Evolutionary conservation across 2,888 invertebrate genomes (phyloP), one percentile per base, ranked within the genome.

Genomic region (Fragum sueziense): DNA sequence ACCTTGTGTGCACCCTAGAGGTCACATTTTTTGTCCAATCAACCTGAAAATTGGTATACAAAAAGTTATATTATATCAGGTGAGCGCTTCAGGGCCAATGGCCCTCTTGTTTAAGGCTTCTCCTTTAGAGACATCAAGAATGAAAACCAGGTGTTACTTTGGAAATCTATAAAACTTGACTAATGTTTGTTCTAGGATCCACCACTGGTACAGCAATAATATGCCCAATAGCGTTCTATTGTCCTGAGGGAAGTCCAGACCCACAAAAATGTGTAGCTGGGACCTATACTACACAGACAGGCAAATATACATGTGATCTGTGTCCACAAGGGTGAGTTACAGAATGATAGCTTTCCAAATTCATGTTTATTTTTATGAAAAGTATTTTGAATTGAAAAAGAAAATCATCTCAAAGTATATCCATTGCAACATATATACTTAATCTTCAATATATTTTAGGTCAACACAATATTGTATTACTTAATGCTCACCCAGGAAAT

Each of bases 311-410:
- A 29, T 92, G 92, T 76, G 87, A 82, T 22, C 88, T 87, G 34
- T 92, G 92, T 82, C 91, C 92, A 20, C 86, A 88, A 81, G 90
- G 91, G 92, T 92, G 73, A 84, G 90, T 86, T n/a, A n/a, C n/a
- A n/a, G n/a, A n/a, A n/a, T n/a, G n/a, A n/a, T n/a, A n/a, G n/a
- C n/a, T n/a, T n/a, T n/a, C n/a, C n/a, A n/a, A n/a, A n/a, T n/a
- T n/a, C n/a, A n/a, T n/a, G 20, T n/a, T 54, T 54, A n/a, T 54
- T 54, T 6, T 6, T 11, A 52, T 6, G 20, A 31, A n/a, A 33
- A n/a, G 22, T 11, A 70, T 70, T 20, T 27, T 52, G n/a, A n/a
- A n/a, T n/a, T n/a, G n/a, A n/a, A n/a, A n/a, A n/a, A n/a, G n/a
- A n/a, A n/a, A n/a, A n/a, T n/a, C n/a, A n/a, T n/a, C n/a, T n/a